Evolutionary conservation across 1,140 invertebrate genomes (phyloP).

Genomic region (Batillaria attramentaria): DNA sequence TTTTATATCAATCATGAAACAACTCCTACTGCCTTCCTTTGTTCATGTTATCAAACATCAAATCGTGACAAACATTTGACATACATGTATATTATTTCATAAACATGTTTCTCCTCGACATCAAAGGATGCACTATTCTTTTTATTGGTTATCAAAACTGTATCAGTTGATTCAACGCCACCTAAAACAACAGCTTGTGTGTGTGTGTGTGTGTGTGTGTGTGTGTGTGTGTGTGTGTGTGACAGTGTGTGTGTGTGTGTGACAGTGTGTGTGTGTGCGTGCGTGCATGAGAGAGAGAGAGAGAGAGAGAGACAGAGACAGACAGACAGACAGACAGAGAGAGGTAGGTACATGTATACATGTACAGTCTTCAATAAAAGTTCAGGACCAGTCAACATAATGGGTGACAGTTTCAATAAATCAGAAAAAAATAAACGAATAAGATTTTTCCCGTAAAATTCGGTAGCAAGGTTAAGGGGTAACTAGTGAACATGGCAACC

Average conservation of each 20-base stretch:
- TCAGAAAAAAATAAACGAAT: background rate
- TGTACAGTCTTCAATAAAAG: background rate
- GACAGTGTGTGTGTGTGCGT: background rate
- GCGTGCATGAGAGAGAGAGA: background rate
- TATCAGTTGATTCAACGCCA: no score
- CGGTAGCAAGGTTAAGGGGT: no score
- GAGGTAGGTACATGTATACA: background rate
- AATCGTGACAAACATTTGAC: no score
- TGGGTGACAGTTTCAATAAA: background rate
- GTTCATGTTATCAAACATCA: no score
- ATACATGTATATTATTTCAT: no score
- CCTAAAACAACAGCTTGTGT: no score
- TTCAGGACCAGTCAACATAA: background rate
- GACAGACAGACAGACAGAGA: background rate
- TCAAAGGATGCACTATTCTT: no score
- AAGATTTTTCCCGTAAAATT: background rate
- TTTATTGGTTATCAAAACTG: no score
- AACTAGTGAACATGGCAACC: no score
- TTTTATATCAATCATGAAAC: no score
- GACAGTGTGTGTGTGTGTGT: background rate
- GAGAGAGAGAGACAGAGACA: background rate
- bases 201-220: background rate
- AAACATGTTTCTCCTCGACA: no score
- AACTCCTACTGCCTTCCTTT: no score
- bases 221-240: constrained; percentile 3